Evolutionary conservation across 2,113 vertebrate species (phyloP).

Genomic region (Phalacrocorax carbo): DNA sequence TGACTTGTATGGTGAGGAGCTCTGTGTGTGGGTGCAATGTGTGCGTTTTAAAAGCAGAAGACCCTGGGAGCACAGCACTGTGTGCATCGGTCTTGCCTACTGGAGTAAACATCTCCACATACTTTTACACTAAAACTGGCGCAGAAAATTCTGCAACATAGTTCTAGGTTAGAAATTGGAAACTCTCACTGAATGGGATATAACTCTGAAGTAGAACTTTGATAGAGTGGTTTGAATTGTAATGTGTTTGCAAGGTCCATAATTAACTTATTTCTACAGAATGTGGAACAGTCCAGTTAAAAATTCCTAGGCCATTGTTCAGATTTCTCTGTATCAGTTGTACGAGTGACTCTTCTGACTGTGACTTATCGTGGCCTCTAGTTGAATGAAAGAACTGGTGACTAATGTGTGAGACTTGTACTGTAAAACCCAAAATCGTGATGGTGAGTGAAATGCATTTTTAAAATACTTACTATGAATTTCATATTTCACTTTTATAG

Average conservation of each 20-base stretch:
- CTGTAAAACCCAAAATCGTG: not conserved
- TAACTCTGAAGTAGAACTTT: not conserved
- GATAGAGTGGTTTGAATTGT: not conserved
- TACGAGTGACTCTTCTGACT: not conserved
- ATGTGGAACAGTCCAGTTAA: not conserved
- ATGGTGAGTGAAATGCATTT: not conserved
- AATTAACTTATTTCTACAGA: not conserved
- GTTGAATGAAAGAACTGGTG: not conserved
- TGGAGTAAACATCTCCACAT: not conserved
- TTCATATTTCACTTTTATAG: constrained; percentile 66
- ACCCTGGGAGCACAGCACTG: not conserved
- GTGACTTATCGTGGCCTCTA: not conserved
- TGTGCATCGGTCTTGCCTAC: not conserved
- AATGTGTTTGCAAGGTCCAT: not conserved
- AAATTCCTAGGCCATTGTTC: not conserved
- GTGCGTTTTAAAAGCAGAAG: not conserved
- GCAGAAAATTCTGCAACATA: not conserved
- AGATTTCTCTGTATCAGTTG: not conserved
- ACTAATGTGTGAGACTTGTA: not conserved
- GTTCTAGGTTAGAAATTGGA: not conserved
- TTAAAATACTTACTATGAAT: not conserved
- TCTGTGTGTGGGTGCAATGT: not conserved
- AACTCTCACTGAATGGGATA: not conserved
- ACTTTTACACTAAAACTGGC: not conserved
- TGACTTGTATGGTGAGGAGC: not conserved